These are phyloP conservation scores for Spea hammondii DNA, from an alignment of 2,797 vertebrate genomes.

Conservation along the genomic window DNA sequence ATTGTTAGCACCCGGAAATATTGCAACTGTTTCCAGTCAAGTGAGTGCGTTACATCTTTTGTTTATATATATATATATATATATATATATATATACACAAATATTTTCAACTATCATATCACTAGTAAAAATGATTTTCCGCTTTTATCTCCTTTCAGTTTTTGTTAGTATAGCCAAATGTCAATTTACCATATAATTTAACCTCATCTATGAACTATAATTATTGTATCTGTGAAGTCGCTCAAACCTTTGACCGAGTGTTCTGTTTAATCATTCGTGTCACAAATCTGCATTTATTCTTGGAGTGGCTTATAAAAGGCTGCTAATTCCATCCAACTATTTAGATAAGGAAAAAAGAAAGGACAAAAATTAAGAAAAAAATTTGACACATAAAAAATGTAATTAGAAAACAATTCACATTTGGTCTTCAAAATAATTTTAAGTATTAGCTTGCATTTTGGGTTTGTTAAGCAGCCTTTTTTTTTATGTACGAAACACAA, in stretches of 20 bases:
- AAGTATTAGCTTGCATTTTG: not conserved
- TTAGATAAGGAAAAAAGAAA: not conserved
- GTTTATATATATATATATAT: no score
- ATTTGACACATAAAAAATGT: constrained; percentile 1
- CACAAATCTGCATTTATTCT: not conserved
- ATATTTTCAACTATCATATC: not conserved
- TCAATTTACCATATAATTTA: not conserved
- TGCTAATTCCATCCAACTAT: not conserved
- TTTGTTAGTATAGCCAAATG: not conserved
- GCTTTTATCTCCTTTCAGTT: not conserved
- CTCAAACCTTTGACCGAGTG: constrained; percentile 1
- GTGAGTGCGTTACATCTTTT: no score
- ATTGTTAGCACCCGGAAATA: no score
- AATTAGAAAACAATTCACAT: not conserved
- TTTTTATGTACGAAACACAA: not conserved
- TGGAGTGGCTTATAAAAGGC: not conserved
- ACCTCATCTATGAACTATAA: not conserved
- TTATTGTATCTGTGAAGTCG: not conserved
- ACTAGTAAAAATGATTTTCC: not conserved
- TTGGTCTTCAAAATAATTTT: not conserved
- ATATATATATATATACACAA: no score
- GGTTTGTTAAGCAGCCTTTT: constrained; percentile 4
- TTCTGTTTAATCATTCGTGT: not conserved
- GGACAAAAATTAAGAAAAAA: not conserved
- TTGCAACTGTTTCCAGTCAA: no score